phyloP scores from a whole-genome alignment of 2,888 invertebrate genomes.

The Abrostola triplasia region DNA sequence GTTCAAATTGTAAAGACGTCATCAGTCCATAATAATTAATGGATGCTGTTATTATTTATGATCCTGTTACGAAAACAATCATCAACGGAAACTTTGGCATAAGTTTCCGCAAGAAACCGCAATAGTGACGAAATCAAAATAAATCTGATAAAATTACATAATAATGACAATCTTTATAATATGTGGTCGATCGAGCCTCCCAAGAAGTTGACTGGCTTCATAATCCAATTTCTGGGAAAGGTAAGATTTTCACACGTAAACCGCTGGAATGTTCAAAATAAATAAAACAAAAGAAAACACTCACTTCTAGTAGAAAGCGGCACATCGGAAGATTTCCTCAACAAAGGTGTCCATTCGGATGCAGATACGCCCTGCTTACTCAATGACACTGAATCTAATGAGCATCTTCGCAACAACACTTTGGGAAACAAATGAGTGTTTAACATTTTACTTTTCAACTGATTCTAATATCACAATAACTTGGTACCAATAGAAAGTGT shows the following conservation, averaged over 20 bases:
- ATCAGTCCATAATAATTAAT: background rate
- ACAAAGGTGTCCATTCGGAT: constrained; percentile 76
- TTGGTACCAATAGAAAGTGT: background rate
- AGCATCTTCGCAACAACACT: constrained; percentile 59
- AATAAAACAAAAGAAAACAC: constrained; percentile 53
- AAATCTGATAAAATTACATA: constrained; percentile 7
- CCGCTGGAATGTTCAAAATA: constrained; percentile 46
- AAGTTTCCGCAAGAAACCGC: no score
- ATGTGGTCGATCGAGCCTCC: constrained; percentile 14
- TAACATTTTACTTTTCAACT: constrained; percentile 46
- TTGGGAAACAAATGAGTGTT: constrained; percentile 64
- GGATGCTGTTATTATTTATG: no score
- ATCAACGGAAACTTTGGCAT: no score
- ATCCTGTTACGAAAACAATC: no score
- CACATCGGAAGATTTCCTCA: constrained; percentile 56
- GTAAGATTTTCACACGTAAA: constrained; percentile 33
- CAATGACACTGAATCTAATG: constrained; percentile 60
- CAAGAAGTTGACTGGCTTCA: constrained; percentile 18
- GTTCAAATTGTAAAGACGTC: background rate
- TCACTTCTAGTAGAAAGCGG: constrained; percentile 54
- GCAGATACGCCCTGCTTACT: constrained; percentile 60
- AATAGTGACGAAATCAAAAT: no score
- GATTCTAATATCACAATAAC: background rate
- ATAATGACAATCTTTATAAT: constrained; percentile 2
- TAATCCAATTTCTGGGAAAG: constrained; percentile 33